Percentiles rank a stretch among this genome's conserved stretches.
These are phyloP conservation scores for Scartelaos histophorus DNA, from an alignment of 2,113 vertebrate genomes.

Conservation along the genomic window DNA sequence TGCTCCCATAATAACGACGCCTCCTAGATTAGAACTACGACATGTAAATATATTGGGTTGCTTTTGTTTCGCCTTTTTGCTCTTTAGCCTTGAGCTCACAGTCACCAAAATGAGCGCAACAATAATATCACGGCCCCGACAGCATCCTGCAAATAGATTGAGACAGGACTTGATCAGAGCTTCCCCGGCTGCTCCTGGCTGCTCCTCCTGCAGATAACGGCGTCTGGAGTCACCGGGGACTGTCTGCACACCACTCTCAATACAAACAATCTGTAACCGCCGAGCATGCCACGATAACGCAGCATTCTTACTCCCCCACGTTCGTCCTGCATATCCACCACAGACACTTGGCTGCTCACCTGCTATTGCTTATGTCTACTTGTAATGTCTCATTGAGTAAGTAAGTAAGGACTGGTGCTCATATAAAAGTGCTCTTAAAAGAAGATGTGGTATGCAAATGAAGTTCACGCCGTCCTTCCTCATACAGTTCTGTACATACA, in stretches of 20 bases:
- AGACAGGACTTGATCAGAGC: constrained; percentile 51
- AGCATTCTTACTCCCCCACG: constrained; percentile 32
- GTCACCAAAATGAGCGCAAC: not conserved
- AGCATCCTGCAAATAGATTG: constrained; percentile 16
- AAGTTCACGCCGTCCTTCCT: no score
- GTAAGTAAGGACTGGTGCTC: not conserved
- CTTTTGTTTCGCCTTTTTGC: not conserved
- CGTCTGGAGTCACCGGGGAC: constrained; percentile 35
- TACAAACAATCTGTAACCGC: constrained; percentile 40
- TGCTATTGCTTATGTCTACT: not conserved
- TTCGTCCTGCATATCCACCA: constrained; percentile 16
- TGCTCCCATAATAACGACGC: no score
- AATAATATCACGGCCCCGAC: not conserved
- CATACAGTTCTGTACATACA: no score
- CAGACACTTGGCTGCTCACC: not conserved
- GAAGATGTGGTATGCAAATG: no score
- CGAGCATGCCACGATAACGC: constrained; percentile 52
- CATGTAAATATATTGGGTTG: no score
- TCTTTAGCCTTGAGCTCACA: not conserved
- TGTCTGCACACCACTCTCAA: constrained; percentile 44
- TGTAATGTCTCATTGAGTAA: not conserved
- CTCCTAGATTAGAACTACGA: not conserved
- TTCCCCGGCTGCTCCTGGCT: constrained; percentile 22
- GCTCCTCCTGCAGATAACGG: constrained; percentile 60
- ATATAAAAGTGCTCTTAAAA: not conserved